Evolutionary conservation across 2,797 vertebrate genomes (phyloP), one percentile per base, ranked within the genome.

Genomic region (Tympanoctomys barrerae): DNA sequence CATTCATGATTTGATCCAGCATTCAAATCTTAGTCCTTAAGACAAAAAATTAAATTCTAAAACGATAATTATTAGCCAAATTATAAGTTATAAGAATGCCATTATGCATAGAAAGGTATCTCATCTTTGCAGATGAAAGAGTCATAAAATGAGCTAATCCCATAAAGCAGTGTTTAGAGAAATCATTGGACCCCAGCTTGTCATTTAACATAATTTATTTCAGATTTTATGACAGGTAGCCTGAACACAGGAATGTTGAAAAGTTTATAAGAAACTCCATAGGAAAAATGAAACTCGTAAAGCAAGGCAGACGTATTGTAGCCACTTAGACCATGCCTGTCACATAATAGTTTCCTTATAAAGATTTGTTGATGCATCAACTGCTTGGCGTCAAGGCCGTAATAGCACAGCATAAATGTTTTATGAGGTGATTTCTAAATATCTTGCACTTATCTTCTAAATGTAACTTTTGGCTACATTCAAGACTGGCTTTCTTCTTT

Each of bases 401-500:
- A 73, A 88, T 21, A 82, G 64, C 18, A 66, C 31, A 49, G 59
- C 59, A 61, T 93, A 90, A 26, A 87, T 83, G 64, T 96, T 96
- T 97, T 95, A 90, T 89, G 79, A 96, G 87, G 61, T 95, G 52
- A 70, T 96, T 92, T 95, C 91, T 91, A 96, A 96, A 86, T 95
- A 95, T 66, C 78, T 93, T 87, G 19, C n/a, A 36, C 96, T 95
- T 97, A 39, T 93, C 85, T 97, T 96, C 73, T 59, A 93, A 91
- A 91, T 93, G 73, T 71, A 96, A 75, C 89, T 96, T 95, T 85
- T 22, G 66, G 88, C 22, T 89, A 3, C 61, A 46, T 79, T 92
- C 73, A n/a, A 24, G 13, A 49, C 62, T 66, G 33, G 64, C 26
- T 90, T 33, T 54, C 61, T 77, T 59, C 82, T 96, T 94, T 85